Evolutionary conservation across 1,140 invertebrate species (phyloP), one percentile per base, ranked within the genome.

Genomic region (Bicyclus anynana): DNA sequence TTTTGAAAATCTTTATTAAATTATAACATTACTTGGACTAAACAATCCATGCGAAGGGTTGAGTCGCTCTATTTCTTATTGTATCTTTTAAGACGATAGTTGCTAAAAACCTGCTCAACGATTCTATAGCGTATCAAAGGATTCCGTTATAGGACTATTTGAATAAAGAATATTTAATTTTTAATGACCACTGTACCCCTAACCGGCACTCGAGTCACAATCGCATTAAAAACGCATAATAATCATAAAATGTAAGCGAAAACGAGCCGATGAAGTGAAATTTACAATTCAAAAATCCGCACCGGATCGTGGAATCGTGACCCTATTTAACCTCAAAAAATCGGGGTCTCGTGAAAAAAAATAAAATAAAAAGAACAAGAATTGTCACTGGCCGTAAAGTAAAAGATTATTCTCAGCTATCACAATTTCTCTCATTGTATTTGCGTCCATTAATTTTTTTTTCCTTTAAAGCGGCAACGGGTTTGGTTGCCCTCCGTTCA

Each of bases 391-490:
- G 72, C 65, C 65, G 64, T 72, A 74, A 84, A 82, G 64, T 72
- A 74, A 84, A 82, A 87, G 80, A 84, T 83, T 81, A 83, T 81
- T 84, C 77, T 80, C 80, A 77, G 82, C 84, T 85, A 87, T 85
- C 77, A 85, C 80, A 84, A 87, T 87, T 85, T 87, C 84, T 76
- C 69, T 63, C 60, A 79, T 87, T 87, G 82, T 86, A 63, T 59
- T 68, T 68, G 74, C 67, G 68, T 72, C 74, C 84, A 85, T 84
- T 84, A 84, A 84, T 77, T 75, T 75, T 82, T 85, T 77, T 74
- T 76, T 77, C 76, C 29, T 38, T 62, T 67, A 65, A 60, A 65
- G 53, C 70, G 66, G 63, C 78, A 82, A 84, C 81, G 72, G 73
- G 80, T 85, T 84, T 76, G 61, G 72, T 68, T 74, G 70, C 76